Base-by-base conservation (phyloP, 2,888 invertebrate species). In the Pegoplata infirma region DNA sequence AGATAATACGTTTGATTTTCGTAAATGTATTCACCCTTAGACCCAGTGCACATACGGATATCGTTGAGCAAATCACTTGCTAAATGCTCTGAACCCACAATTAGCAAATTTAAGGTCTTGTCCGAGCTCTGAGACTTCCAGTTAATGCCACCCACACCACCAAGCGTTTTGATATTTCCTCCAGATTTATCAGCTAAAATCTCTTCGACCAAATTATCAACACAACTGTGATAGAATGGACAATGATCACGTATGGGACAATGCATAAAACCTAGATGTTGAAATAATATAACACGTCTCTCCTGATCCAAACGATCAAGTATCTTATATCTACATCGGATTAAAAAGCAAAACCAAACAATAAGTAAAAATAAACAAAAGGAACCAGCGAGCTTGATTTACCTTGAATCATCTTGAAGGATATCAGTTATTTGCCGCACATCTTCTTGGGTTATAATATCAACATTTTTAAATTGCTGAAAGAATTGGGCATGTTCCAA, bases 171-270 rank as follows among this genome's bases (percentile, higher is more conserved):
- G 56, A 93, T 92, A 90, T 93, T 93, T 58, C 86, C 85, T 46
- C 93, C 92, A 0, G 85, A 81, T 53, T 87, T 87, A 12, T 87
- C 87, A 2, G 84, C 82, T 44, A 87, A 81, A 25, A 85, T 83
- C 67, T 94, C 91, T 88, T 94, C 94, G 83, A 95, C 93, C 61
- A 95, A 90, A 75, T 93, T 92, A 87, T 95, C 95, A 92, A 94
- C 94, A 85, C 95, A 95, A 87, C 94, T 95, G 58, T 94, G 93
- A 85, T 93, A 95, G 53, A 97, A 96, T 12, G 97, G 97, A 88
- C 98, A 98, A 88, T 98, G 97, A 89, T 98, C 98, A 67, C 96
- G 91, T 89, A 97, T 96, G 12, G 98, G 98, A 88, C 96, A 97
- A 90, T 98, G 97, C 69, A 98, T 95, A 90, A 98, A 98, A 74